phyloP scores from a whole-genome alignment of 2,797 vertebrate species.

The Oceanodroma leucorhoa region DNA sequence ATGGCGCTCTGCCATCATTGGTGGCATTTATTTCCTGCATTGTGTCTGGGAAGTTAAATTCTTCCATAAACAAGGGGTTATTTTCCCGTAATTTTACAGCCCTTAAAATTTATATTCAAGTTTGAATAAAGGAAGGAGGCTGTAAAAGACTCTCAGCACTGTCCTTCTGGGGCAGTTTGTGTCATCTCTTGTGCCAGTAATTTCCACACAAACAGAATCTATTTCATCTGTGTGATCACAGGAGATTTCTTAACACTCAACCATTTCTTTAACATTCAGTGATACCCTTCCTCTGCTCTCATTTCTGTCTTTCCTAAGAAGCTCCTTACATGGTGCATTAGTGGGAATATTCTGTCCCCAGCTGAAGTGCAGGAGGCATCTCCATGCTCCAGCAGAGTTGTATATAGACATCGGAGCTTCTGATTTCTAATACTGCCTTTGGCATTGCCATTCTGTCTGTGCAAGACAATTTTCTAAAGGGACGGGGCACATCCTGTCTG shows the following conservation, averaged over 20 bases:
- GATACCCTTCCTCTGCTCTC: background rate
- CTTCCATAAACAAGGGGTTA: background rate
- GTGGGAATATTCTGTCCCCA: background rate
- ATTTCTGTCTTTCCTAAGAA: background rate
- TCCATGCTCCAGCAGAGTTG: background rate
- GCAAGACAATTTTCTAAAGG: background rate
- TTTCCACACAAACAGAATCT: background rate
- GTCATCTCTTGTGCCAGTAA: background rate
- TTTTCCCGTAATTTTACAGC: background rate
- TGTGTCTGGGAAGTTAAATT: background rate
- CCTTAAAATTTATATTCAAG: background rate
- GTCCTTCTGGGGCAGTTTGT: background rate
- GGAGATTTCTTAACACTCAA: background rate
- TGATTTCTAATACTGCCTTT: background rate
- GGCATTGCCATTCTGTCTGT: background rate
- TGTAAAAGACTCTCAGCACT: background rate
- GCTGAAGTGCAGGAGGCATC: background rate
- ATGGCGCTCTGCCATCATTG: background rate
- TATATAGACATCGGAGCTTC: background rate
- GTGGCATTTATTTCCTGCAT: background rate
- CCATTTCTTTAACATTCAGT: background rate
- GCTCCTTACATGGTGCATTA: background rate
- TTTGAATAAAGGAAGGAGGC: background rate
- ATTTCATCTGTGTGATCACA: background rate
- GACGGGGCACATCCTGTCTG: background rate